phyloP scores from a whole-genome alignment of 30 jellyfish, hydroid and myxozoan genomes.

The Haliclystus octoradiatus region DNA sequence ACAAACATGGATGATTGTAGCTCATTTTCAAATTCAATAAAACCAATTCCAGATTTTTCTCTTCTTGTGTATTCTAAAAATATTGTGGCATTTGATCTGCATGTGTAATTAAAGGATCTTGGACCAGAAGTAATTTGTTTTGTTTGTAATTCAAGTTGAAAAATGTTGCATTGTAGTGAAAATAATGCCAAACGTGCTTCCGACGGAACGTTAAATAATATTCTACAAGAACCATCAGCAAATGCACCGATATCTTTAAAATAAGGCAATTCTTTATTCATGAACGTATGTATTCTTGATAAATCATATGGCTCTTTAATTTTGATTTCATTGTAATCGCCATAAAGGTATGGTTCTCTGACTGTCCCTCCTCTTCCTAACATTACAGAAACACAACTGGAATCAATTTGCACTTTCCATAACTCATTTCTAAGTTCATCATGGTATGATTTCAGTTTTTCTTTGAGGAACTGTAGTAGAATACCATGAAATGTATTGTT shows the following conservation, averaged over 20 bases:
- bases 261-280: not conserved
- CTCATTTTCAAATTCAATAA: not conserved
- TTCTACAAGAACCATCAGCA: not conserved
- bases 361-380: not conserved
- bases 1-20: not conserved
- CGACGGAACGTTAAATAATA: not conserved
- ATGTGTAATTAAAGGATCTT: too few relatives aligned
- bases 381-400: not conserved
- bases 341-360: not conserved
- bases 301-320: not conserved
- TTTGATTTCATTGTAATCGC: not conserved
- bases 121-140: too few relatives aligned
- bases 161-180: not conserved
- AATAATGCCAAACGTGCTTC: not conserved
- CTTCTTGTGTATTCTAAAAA: not conserved
- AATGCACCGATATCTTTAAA: too few relatives aligned
- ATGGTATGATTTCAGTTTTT: not conserved
- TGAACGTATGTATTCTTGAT: not conserved
- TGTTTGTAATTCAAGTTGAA: too few relatives aligned
- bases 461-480: not conserved
- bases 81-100: too few relatives aligned
- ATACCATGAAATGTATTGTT: not conserved
- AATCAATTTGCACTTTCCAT: not conserved
- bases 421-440: not conserved
- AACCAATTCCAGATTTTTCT: not conserved